Base-by-base conservation (phyloP, 2,888 invertebrate species). In the Phyllotreta cruciferae region DNA sequence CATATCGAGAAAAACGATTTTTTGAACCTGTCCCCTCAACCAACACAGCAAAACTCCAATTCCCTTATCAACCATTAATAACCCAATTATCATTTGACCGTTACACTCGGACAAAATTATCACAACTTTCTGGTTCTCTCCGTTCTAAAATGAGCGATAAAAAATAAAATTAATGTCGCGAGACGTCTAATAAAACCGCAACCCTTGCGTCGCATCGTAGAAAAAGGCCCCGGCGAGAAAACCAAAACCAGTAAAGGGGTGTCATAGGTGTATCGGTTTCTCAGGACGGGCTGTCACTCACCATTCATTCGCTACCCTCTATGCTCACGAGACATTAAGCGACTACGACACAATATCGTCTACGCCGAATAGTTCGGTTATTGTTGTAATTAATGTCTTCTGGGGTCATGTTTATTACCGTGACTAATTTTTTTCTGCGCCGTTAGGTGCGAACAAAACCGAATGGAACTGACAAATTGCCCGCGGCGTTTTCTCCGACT, bases 381-480 rank as follows among this genome's bases (percentile, higher is more conserved):
- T 67, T 70, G 66, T 67, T 44, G 67, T 70, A 70, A 71, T 71
- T 71, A 70, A 71, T 71, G 71, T 70, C 68, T 58, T 61, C 57
- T 63, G 62, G 64, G 69, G 60, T 62, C 61, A 69, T 69, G 68
- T 70, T 71, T 71, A 71, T 68, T 68, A 67, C 67, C 70, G 69
- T 70, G 64, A 70, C 64, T 67, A 71, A 70, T 64, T 71, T 70
- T 66, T 69, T 70, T 70, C 70, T 66, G 66, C 68, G 67, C 63
- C 64, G 68, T 64, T 69, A 68, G 55, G 60, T 62, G 56, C 42
- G 47, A 42, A 70, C 68, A 70, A 70, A 70, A 24, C 24, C 65
- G 63, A 67, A 68, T 53, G 56, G 54, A 57, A 58, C 63, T 67
- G 70, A 70, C 70, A 70, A 70, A 70, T 70, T 70, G 67, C 54